Conservation (phyloP, 1,140 invertebrate species). For the Pseudomyrmex pallidus region DNA sequence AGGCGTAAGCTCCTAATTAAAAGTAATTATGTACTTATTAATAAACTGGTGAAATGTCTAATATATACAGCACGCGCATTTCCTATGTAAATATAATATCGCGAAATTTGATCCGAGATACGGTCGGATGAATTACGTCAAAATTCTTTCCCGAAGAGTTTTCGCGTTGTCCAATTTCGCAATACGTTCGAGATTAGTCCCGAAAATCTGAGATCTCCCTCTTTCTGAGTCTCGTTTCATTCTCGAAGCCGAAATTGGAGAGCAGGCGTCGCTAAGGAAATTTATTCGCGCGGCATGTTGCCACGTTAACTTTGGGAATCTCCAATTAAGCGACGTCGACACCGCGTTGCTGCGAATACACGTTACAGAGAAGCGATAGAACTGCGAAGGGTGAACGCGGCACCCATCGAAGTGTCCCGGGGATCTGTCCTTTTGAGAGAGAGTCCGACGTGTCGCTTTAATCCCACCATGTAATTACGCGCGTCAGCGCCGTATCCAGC, state of each 20-base stretch:
- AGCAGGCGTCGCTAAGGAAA: constrained; percentile 77
- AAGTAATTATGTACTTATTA: not conserved
- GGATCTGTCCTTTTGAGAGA: constrained; percentile 59
- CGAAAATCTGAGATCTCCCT: constrained; percentile 30
- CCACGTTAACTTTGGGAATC: constrained; percentile 79
- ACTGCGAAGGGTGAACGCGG: constrained; percentile 20
- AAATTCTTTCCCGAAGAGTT: not conserved
- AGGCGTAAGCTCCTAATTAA: not conserved
- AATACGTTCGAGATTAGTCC: not conserved
- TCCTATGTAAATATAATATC: too few species aligned
- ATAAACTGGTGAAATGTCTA: not conserved
- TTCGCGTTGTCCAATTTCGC: not conserved
- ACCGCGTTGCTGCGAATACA: constrained; percentile 22
- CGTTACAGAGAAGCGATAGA: constrained; percentile 15
- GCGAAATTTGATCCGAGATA: too few species aligned
- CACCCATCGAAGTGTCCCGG: constrained; percentile 61
- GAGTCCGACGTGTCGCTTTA: constrained; percentile 64
- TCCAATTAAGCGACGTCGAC: constrained; percentile 78
- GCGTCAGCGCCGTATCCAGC: constrained; percentile 46
- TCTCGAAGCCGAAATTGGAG: constrained; percentile 79
- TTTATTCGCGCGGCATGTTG: constrained; percentile 74
- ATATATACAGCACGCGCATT: not conserved
- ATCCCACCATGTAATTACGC: constrained; percentile 65
- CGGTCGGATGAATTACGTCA: too few species aligned
- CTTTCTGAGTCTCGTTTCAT: constrained; percentile 53